phyloP scores from a whole-genome alignment of 1,140 invertebrate species.

The Anthonomus grandis region DNA sequence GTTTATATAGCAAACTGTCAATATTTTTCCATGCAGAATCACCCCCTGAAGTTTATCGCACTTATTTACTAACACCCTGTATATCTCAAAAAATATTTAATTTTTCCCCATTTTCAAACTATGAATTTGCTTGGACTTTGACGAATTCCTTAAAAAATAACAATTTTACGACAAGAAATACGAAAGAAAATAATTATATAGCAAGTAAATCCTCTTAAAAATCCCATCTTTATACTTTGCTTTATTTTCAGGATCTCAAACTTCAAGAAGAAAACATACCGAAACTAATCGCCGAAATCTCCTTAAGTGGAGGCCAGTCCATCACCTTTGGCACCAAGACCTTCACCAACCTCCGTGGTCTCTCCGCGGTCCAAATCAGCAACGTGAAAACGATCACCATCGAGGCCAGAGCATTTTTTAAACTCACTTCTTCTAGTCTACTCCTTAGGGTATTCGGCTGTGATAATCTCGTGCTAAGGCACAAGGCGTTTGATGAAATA shows the following conservation, averaged over 20 bases:
- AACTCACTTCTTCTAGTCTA: constrained; percentile 52
- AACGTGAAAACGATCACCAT: constrained; percentile 52
- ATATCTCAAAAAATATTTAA: too few species aligned
- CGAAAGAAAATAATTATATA: too few species aligned
- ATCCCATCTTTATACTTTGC: not conserved
- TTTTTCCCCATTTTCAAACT: too few species aligned
- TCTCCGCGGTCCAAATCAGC: constrained; percentile 52
- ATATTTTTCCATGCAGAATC: too few species aligned
- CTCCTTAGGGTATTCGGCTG: constrained; percentile 55
- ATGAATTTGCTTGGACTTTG: too few species aligned
- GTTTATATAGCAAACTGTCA: too few species aligned
- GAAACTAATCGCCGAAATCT: constrained; percentile 55
- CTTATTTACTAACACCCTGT: too few species aligned
- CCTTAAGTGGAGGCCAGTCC: constrained; percentile 56
- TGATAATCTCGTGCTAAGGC: constrained; percentile 54
- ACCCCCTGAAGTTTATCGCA: too few species aligned
- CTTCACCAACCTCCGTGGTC: constrained; percentile 47
- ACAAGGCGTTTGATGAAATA: constrained; percentile 55
- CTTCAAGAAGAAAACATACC: constrained; percentile 54
- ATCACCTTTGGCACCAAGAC: constrained; percentile 55
- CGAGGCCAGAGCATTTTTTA: constrained; percentile 55
- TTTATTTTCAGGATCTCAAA: constrained; percentile 53
- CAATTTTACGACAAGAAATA: too few species aligned
- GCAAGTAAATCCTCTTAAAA: not conserved
- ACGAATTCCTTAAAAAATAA: too few species aligned